Evolutionary conservation across 2,113 vertebrate genomes (phyloP).

Genomic region (Pollimyrus isidori): DNA sequence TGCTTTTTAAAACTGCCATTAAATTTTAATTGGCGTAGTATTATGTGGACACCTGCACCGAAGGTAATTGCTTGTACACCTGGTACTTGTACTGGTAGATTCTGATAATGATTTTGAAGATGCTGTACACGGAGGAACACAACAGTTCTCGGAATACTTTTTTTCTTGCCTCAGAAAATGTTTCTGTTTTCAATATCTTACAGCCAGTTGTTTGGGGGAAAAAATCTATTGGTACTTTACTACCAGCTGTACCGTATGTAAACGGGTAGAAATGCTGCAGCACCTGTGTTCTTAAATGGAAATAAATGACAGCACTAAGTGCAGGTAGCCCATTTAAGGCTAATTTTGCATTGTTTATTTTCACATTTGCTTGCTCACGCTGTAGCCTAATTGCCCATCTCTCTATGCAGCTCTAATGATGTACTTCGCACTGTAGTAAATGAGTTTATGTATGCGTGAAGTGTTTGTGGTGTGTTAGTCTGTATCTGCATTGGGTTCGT

Average conservation of each 20-base stretch:
- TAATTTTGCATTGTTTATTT: not conserved
- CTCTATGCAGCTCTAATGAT: not conserved
- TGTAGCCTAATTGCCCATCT: not conserved
- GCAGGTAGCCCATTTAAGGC: not conserved
- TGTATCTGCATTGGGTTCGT: not conserved
- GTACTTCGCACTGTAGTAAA: not conserved
- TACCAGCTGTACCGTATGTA: not conserved
- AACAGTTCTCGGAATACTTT: not conserved
- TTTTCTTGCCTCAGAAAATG: not conserved
- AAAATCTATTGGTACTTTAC: not conserved
- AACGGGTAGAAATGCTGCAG: not conserved
- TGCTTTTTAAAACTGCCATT: not conserved
- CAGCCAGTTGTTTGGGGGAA: not conserved
- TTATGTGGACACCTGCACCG: not conserved
- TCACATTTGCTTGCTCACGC: not conserved
- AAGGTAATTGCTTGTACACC: not conserved
- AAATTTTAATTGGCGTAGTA: not conserved
- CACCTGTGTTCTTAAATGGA: not conserved
- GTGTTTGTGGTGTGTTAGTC: not conserved
- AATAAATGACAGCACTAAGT: not conserved
- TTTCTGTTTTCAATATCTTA: not conserved
- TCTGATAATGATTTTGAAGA: not conserved
- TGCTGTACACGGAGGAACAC: not conserved
- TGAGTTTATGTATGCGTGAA: not conserved
- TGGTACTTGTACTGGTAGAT: not conserved